Base-by-base conservation (phyloP, 2,888 invertebrate species). In the Drosophila lutescens region DNA sequence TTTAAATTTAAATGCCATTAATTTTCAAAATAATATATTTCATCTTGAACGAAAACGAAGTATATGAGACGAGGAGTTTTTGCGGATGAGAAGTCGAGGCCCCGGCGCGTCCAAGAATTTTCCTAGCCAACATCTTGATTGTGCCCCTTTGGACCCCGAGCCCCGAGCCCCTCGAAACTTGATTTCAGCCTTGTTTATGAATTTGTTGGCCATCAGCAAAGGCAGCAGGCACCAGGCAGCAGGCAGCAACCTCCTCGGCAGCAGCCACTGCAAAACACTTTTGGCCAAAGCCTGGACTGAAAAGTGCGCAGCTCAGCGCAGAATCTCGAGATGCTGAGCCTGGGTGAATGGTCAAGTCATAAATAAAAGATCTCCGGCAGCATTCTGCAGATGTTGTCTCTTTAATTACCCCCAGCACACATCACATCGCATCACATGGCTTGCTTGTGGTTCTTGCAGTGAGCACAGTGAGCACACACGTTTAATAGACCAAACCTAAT, bases 51-150 rank as follows among this genome's bases (percentile, higher is more conserved):
- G n/a, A n/a, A n/a, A n/a, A 30, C 30, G 15, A 43, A 41, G 9
- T 36, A 20, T 8, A 7, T 47, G 47, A 17, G 36, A 32, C 13
- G 17, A n/a, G 17, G 17, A n/a, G 30, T 20, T 12, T 30, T 38
- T 30, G 44, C 44, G 56, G 30, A 30, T 54, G 41, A 20, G 51
- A 38, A 51, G 44, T 47, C 13, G 36, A 54, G 30, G 58, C 58
- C 58, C 17, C 40, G 10, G 43, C 54, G 58, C 63, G 67, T 53
- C 62, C 55, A 68, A 78, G 75, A 83, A 78, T 78, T 86, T 78
- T 83, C 81, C 78, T 74, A 65, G 59, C 56, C 61, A 82, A 80
- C 81, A 81, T 81, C 81, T 81, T 84, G 81, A 81, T 81, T 80
- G 77, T 63, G 68, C 36, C 44, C 30, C 36, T 20, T n/a, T 15